Evolutionary conservation across 2,113 vertebrate genomes (phyloP).

Genomic region (Leptobrachium ailaonicum): DNA sequence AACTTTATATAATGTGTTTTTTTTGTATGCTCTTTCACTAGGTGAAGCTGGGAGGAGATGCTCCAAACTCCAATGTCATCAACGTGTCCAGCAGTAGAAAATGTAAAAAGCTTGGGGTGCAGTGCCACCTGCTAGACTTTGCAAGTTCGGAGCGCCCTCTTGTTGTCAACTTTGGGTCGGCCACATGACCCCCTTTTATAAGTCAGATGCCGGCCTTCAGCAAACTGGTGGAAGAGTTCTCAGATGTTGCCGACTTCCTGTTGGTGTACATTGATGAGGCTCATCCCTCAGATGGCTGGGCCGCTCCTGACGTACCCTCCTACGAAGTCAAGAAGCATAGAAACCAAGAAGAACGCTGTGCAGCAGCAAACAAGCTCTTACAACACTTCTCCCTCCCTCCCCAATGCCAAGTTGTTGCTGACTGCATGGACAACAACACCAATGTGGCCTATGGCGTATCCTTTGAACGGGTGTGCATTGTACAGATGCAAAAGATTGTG

Average conservation of each 20-base stretch:
- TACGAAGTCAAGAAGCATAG: constrained; percentile 88
- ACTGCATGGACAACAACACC: constrained; percentile 96
- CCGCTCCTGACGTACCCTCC: constrained; percentile 79
- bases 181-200: constrained; percentile 96
- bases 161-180: constrained; percentile 96
- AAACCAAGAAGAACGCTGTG: constrained; percentile 86
- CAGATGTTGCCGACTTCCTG: constrained; percentile 90
- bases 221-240: constrained; percentile 92
- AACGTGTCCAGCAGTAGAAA: constrained; percentile 67
- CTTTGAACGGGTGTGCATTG: constrained; percentile 91
- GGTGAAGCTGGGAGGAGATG: constrained; percentile 90
- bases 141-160: constrained; percentile 84
- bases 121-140: constrained; percentile 90
- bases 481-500: constrained; percentile 88
- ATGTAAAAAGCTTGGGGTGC: constrained; percentile 60
- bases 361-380: constrained; percentile 82
- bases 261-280: constrained; percentile 97
- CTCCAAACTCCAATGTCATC: constrained; percentile 92
- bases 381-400: constrained; percentile 86
- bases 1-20: background rate
- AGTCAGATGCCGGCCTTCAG: constrained; percentile 90
- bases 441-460: constrained; percentile 92
- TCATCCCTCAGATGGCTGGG: constrained; percentile 95
- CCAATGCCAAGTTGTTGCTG: constrained; percentile 89
- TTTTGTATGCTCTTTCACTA: constrained; percentile 56